phyloP scores from a whole-genome alignment of 1,140 invertebrate genomes.

The Drosophila setifemur region DNA sequence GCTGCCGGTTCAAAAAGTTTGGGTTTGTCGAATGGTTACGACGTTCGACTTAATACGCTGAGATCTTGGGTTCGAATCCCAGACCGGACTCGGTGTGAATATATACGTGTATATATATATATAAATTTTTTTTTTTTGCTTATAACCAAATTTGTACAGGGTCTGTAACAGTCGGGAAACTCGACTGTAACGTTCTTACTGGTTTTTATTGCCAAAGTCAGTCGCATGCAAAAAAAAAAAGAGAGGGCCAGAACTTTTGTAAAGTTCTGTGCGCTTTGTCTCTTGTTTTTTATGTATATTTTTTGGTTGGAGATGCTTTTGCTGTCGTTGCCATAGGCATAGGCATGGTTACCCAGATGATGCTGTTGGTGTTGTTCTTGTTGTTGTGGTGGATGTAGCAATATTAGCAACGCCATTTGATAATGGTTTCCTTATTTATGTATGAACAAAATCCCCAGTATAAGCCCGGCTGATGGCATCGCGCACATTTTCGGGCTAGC shows the following conservation, averaged over 20 bases:
- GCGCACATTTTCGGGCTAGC: not conserved
- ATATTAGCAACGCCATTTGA: slow-evolving; percentile 69
- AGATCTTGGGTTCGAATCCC: no score
- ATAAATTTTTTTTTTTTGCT: no score
- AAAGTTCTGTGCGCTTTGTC: slow-evolving; percentile 37
- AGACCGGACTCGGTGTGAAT: no score
- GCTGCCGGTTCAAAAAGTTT: no score
- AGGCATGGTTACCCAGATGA: slow-evolving; percentile 37
- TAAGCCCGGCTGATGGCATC: slow-evolving; percentile 24
- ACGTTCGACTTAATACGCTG: no score
- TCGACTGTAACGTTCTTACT: slow-evolving; percentile 6
- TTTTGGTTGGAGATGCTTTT: slow-evolving; percentile 9
- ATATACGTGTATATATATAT: no score
- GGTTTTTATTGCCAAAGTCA: slow-evolving; percentile 43
- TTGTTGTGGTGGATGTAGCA: not conserved
- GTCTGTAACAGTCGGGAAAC: no score
- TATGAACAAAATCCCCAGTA: slow-evolving; percentile 48
- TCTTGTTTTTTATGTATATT: slow-evolving; percentile 12
- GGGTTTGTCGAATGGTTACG: no score
- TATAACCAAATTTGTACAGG: no score
- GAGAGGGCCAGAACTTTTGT: slow-evolving; percentile 47
- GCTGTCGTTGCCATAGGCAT: slow-evolving; percentile 34
- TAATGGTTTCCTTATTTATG: slow-evolving; percentile 73
- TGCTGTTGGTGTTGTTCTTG: slow-evolving; percentile 10
- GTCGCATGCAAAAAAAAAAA: slow-evolving; percentile 47